These are phyloP conservation scores for Hermetia illucens DNA, from an alignment of 1,140 invertebrate species.

Conservation along the genomic window DNA sequence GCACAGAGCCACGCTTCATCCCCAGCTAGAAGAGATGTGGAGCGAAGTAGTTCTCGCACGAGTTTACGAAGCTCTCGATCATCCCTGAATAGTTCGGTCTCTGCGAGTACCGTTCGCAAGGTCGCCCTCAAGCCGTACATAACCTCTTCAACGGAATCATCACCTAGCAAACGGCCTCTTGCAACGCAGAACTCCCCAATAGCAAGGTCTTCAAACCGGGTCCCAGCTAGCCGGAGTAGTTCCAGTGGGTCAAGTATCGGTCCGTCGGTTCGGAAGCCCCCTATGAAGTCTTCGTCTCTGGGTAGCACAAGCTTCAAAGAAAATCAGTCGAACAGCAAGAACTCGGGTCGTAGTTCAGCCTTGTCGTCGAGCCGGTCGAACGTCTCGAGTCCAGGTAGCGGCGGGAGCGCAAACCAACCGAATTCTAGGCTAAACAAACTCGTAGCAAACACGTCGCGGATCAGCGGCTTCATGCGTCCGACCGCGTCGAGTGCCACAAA, in stretches of 20 bases:
- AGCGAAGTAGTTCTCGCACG: slow-evolving; percentile 48
- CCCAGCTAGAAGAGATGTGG: slow-evolving; percentile 30
- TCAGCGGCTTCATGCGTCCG: slow-evolving; percentile 41
- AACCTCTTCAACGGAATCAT: slow-evolving; percentile 20
- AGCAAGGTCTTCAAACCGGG: slow-evolving; percentile 34
- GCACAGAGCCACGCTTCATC: slow-evolving; percentile 6
- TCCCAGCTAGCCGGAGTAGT: slow-evolving; percentile 53
- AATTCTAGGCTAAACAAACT: too few relatives aligned
- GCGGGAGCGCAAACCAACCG: not conserved
- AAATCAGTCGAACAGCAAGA: slow-evolving; percentile 11
- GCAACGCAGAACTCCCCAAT: slow-evolving; percentile 15
- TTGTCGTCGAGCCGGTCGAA: not conserved
- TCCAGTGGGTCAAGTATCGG: slow-evolving; percentile 50
- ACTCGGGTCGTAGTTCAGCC: slow-evolving; percentile 19
- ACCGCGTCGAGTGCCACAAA: slow-evolving; percentile 35
- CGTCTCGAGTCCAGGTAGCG: too few relatives aligned
- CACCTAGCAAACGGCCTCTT: slow-evolving; percentile 23
- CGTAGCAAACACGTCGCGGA: slow-evolving; percentile 15
- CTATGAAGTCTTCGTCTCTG: slow-evolving; percentile 9
- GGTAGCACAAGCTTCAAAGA: slow-evolving; percentile 25
- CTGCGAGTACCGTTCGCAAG: slow-evolving; percentile 61
- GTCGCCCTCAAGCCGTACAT: slow-evolving; percentile 30
- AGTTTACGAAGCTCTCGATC: slow-evolving; percentile 67
- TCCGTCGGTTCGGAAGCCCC: slow-evolving; percentile 18
- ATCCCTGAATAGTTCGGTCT: slow-evolving; percentile 65